These are phyloP conservation scores for Leptonema lineaticorne DNA, from an alignment of 1,140 invertebrate species.

Conservation along the genomic window DNA sequence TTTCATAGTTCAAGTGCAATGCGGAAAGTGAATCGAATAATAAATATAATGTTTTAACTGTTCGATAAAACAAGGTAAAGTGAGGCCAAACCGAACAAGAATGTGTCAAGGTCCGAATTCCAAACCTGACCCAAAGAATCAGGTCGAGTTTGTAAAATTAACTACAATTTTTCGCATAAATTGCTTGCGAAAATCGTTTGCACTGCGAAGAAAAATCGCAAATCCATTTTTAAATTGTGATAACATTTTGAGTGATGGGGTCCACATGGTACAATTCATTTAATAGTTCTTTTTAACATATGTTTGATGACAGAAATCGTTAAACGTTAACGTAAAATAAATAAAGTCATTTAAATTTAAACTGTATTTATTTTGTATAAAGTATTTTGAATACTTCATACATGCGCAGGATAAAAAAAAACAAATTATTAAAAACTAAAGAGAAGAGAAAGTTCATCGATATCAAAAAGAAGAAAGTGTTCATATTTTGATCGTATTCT, in stretches of 20 bases:
- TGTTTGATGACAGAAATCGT: not conserved
- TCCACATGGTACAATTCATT: not conserved
- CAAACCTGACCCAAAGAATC: conserved; percentile 9
- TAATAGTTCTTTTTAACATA: not conserved
- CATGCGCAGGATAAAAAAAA: too few relatives aligned
- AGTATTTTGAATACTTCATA: too few relatives aligned
- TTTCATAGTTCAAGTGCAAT: conserved; percentile 7
- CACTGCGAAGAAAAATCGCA: not conserved
- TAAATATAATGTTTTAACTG: too few relatives aligned
- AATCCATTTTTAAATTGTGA: too few relatives aligned
- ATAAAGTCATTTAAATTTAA: too few relatives aligned
- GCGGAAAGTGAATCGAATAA: too few relatives aligned
- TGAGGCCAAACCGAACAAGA: not conserved
- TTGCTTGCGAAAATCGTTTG: not conserved
- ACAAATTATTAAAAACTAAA: too few relatives aligned
- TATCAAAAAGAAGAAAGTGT: too few relatives aligned
- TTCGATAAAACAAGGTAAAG: not conserved
- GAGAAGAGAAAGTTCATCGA: too few relatives aligned
- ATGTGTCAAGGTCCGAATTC: conserved; percentile 8
- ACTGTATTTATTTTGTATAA: too few relatives aligned
- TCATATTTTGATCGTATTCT: too few relatives aligned
- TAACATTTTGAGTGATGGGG: not conserved
- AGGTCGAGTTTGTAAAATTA: conserved; percentile 7
- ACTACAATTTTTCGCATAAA: not conserved
- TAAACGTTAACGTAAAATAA: too few relatives aligned